These are phyloP conservation scores for Okapia johnstoni DNA, from an alignment of 2,113 vertebrate genomes.

Conservation along the genomic window DNA sequence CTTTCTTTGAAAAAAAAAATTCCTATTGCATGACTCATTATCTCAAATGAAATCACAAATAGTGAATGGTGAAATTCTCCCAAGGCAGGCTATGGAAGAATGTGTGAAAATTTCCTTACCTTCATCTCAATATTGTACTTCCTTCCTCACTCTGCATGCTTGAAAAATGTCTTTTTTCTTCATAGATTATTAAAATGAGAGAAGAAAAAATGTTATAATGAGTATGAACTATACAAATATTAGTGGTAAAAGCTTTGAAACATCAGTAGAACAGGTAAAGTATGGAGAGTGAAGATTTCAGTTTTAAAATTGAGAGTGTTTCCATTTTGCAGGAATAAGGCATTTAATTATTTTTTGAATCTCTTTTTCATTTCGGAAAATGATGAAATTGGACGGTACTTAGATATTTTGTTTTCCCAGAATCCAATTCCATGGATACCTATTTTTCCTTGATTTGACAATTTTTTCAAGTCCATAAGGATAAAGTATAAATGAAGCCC, in stretches of 20 bases:
- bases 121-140: not conserved
- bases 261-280: not conserved
- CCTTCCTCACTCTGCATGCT: not conserved
- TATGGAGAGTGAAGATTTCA: not conserved
- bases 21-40: not conserved
- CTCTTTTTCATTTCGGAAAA: not conserved
- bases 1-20: not conserved
- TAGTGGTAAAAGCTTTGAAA: not conserved
- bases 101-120: not conserved
- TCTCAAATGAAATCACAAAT: not conserved
- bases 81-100: not conserved
- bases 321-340: not conserved
- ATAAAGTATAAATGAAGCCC: not conserved
- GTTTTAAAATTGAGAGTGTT: slow-evolving; percentile 8
- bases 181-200: not conserved
- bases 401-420: not conserved
- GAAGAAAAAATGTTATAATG: not conserved
- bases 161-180: not conserved
- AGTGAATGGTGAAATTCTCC: not conserved
- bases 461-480: not conserved
- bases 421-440: not conserved
- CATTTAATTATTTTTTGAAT: not conserved
- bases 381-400: not conserved
- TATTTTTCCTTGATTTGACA: not conserved
- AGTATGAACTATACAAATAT: not conserved